These are phyloP conservation scores for Spatula clypeata DNA, from an alignment of 2,797 vertebrate genomes.

Conservation along the genomic window DNA sequence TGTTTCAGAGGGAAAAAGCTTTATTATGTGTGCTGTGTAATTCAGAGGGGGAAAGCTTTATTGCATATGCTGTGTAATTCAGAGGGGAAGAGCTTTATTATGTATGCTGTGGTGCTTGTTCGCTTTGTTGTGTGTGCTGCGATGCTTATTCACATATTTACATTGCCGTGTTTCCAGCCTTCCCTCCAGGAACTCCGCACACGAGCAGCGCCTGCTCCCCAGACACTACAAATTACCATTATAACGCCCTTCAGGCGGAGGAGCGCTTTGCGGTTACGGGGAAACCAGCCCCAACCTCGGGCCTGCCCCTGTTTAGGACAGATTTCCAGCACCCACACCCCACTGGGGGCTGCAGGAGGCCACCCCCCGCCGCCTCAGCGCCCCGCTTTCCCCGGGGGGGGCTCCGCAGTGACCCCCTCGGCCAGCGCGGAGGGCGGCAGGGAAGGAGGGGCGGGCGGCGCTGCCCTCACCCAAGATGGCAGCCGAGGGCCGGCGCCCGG, in stretches of 20 bases:
- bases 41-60: background rate
- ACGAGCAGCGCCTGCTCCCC: accelerated
- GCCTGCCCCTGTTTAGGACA: accelerated
- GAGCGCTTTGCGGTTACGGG: accelerated
- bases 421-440: too few relatives aligned
- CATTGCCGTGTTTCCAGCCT: background rate
- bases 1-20: background rate
- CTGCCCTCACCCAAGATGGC: conserved; percentile 71
- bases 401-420: accelerated
- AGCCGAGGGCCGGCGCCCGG: background rate
- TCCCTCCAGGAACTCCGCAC: accelerated
- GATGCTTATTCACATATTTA: background rate
- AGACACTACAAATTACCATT: too few relatives aligned
- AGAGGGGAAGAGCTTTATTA: background rate
- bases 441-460: accelerated
- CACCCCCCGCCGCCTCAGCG: too few relatives aligned
- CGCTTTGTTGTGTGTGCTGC: too few relatives aligned
- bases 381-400: too few relatives aligned
- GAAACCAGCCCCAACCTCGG: accelerated
- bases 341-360: too few relatives aligned
- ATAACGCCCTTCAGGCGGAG: accelerated
- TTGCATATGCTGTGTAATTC: background rate
- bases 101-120: too few relatives aligned
- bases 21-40: accelerated
- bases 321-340: background rate